Evolutionary conservation across 64 coral and sea anemone species (phyloP).

Genomic region (Montipora foliosa): DNA sequence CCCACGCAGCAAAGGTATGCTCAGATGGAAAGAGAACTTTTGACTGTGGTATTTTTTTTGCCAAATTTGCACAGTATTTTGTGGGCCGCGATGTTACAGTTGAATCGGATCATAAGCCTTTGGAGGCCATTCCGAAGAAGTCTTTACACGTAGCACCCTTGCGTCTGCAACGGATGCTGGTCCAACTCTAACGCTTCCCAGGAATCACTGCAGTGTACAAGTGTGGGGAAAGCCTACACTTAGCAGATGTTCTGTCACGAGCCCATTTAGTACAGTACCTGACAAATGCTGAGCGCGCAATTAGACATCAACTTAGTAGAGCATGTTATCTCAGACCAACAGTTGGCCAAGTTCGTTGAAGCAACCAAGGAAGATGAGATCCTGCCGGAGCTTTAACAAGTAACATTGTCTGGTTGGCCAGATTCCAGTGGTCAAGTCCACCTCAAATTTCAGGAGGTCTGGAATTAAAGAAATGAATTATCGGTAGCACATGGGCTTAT

Average conservation of each 20-base stretch:
- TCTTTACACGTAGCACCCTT: background rate
- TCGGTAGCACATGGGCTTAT: too few relatives aligned
- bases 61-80: constrained; percentile 51
- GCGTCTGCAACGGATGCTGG: constrained; percentile 44
- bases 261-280: too few relatives aligned
- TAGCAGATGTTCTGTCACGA: background rate
- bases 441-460: too few relatives aligned
- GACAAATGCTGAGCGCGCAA: too few relatives aligned
- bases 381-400: too few relatives aligned
- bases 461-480: too few relatives aligned
- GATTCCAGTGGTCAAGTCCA: too few relatives aligned
- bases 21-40: constrained; percentile 53
- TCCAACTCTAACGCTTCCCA: constrained; percentile 12
- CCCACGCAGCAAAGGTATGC: constrained; percentile 33
- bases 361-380: too few relatives aligned
- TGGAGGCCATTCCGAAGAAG: background rate
- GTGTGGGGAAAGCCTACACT: background rate
- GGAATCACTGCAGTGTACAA: constrained; percentile 30
- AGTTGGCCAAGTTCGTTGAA: too few relatives aligned
- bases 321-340: too few relatives aligned
- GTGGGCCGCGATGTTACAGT: constrained; percentile 4
- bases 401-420: too few relatives aligned
- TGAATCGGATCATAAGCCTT: constrained; percentile 21
- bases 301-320: too few relatives aligned
- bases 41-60: constrained; percentile 43